Conservation (phyloP, 2,888 invertebrate genomes). For the Toxonevra muliebris region DNA sequence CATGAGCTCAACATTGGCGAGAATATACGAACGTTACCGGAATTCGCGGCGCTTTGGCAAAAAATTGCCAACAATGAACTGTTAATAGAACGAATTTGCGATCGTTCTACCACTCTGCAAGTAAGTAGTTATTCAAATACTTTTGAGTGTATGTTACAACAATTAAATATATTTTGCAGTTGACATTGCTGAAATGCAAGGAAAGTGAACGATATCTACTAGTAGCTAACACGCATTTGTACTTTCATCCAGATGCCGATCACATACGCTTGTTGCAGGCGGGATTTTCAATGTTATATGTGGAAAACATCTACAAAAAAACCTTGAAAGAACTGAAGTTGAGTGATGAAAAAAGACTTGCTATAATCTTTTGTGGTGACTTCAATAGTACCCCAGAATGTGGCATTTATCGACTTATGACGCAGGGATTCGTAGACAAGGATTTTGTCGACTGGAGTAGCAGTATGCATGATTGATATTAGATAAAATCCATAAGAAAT, state of each 20-base stretch:
- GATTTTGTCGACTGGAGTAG: slow-evolving; percentile 80
- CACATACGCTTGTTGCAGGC: slow-evolving; percentile 89
- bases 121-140: slow-evolving; percentile 48
- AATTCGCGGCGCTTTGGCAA: slow-evolving; percentile 71
- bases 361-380: slow-evolving; percentile 87
- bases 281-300: slow-evolving; percentile 75
- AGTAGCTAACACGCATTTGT: slow-evolving; percentile 90
- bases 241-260: slow-evolving; percentile 91
- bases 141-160: no score
- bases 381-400: slow-evolving; percentile 89
- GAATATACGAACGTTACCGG: slow-evolving; percentile 67
- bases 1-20: slow-evolving; percentile 71
- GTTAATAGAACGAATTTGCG: slow-evolving; percentile 69
- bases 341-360: slow-evolving; percentile 66
- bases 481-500: not conserved
- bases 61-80: slow-evolving; percentile 70
- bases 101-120: slow-evolving; percentile 76
- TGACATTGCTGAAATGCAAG: slow-evolving; percentile 69
- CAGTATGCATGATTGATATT: slow-evolving; percentile 68
- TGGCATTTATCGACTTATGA: slow-evolving; percentile 82
- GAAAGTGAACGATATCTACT: slow-evolving; percentile 71
- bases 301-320: slow-evolving; percentile 69
- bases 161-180: slow-evolving; percentile 49
- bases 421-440: slow-evolving; percentile 72
- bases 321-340: slow-evolving; percentile 45